Base-by-base conservation (phyloP, 2,888 invertebrate genomes). In the Lithophane leautieri region DNA sequence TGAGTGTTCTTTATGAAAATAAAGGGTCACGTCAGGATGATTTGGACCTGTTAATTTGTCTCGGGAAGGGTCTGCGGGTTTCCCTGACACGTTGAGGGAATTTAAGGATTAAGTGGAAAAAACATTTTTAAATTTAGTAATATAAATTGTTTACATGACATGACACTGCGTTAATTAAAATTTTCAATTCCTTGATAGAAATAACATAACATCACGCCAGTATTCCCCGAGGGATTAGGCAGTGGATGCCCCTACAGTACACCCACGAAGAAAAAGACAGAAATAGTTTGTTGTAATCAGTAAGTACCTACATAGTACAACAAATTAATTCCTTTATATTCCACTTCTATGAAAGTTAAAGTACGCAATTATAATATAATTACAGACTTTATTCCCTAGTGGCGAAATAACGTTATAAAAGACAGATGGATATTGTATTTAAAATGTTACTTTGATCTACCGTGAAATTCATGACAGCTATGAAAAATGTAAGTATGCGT, bases 1-100 rank as follows among this genome's bases (percentile, higher is more conserved):
- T 90, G 89, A 90, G 90, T 91, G 90, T 93, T 93, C 92, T 92
- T 93, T 91, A 92, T 90, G 90, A 91, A 93, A 93, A 92, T 93
- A 93, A 92, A 92, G 91, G 93, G 90, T 91, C 91, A 90, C 82
- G 79, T 76, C 63, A 75, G 16, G 58, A 70, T 75, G 70, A 76
- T 85, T 80, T 75, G 19, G 73, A 79, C 83, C 84, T 76, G 89
- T 85, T 87, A 88, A 87, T 90, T 92, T 91, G 89, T 85, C 91
- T 83, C 73, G 79, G 81, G 72, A 78, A 83, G 75, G 83, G 78
- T 73, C 75, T 86, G 80, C 72, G 81, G 87, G 82, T 84, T 81
- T 71, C 56, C 56, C 78, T 44, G 76, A 4, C 67, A 63, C 69
- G 68, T 71, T 44, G 73, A 70, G 73, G 73, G 83, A 86, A 88